Conservation (phyloP, 2,888 invertebrate genomes). For the Cyaniris semiargus region DNA sequence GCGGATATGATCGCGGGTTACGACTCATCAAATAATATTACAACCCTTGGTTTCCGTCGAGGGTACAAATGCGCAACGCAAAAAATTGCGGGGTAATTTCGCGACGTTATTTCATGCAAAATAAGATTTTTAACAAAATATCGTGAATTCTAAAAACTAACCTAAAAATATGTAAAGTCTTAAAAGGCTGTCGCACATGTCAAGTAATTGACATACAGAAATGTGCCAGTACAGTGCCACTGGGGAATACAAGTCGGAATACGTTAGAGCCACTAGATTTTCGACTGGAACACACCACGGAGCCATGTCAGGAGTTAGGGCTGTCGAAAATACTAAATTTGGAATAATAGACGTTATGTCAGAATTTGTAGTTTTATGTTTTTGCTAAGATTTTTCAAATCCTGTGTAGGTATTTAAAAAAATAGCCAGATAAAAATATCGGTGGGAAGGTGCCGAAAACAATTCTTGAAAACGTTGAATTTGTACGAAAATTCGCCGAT, state of each 20-base stretch:
- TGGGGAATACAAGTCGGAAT: constrained; percentile 1
- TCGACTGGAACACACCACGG: constrained; percentile 9
- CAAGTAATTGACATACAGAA: constrained; percentile 13
- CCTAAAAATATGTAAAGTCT: not conserved
- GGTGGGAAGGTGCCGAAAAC: too few species aligned
- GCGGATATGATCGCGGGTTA: too few species aligned
- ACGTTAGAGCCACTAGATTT: constrained; percentile 10
- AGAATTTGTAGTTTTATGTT: too few species aligned
- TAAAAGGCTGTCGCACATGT: not conserved
- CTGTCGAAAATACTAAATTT: not conserved
- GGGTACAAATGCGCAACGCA: too few species aligned
- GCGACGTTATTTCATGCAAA: not conserved
- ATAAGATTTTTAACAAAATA: not conserved
- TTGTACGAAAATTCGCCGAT: too few species aligned
- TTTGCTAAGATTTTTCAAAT: too few species aligned
- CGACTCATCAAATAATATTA: too few species aligned
- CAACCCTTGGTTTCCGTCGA: too few species aligned
- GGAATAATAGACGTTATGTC: too few species aligned
- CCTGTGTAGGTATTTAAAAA: too few species aligned
- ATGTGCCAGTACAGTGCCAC: not conserved
- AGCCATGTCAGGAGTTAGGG: not conserved
- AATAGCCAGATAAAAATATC: too few species aligned
- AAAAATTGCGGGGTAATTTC: not conserved
- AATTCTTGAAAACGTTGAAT: too few species aligned
- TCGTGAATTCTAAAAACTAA: not conserved